phyloP scores from a whole-genome alignment of 2,797 vertebrate species.

The Oceanodroma leucorhoa region DNA sequence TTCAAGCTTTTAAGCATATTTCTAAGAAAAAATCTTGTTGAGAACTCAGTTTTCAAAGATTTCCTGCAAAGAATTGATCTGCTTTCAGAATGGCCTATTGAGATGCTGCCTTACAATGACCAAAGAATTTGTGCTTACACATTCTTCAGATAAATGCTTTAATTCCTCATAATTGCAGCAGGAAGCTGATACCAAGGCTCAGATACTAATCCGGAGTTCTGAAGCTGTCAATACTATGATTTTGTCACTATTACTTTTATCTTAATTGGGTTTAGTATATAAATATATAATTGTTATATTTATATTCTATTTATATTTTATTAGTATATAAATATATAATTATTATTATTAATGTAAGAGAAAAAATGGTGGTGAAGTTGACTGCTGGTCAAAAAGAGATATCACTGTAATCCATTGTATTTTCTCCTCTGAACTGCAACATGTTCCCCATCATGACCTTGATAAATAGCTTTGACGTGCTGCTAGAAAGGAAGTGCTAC shows the following conservation, averaged over 20 bases:
- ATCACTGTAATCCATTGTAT: accelerated
- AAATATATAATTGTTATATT: not conserved
- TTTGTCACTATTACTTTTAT: not conserved
- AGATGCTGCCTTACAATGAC: slow-evolving; percentile 13
- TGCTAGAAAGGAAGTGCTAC: not conserved
- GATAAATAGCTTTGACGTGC: accelerated
- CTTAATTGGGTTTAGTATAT: not conserved
- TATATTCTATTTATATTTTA: not conserved
- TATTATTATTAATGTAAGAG: not conserved
- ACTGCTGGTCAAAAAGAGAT: not conserved
- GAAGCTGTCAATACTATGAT: not conserved
- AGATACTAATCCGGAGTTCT: not conserved
- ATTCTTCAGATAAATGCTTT: slow-evolving; percentile 14
- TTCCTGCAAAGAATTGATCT: not conserved
- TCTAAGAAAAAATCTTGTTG: not conserved
- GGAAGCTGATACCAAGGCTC: not conserved
- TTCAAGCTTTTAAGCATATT: slow-evolving; percentile 21
- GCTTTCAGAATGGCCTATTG: not conserved
- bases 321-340: not conserved
- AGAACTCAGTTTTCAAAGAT: not conserved
- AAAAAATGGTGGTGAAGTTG: accelerated
- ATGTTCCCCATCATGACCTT: accelerated
- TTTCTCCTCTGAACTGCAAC: not conserved
- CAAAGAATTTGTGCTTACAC: not conserved
- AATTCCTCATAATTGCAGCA: not conserved